Base-by-base conservation (phyloP, 2,888 invertebrate genomes). In the Diploptera punctata region DNA sequence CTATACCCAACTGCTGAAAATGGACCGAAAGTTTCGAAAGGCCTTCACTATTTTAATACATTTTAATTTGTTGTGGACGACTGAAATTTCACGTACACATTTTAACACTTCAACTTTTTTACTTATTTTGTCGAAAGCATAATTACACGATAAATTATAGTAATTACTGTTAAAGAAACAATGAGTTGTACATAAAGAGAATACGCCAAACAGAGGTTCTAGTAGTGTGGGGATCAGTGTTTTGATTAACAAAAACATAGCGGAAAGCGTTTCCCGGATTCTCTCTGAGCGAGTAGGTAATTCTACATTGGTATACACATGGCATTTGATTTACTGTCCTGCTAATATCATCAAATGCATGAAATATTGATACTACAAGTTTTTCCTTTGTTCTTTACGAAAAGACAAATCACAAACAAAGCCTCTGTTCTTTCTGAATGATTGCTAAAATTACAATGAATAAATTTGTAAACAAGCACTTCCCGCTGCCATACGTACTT, bases 261-360 rank as follows among this genome's bases (percentile, higher is more conserved):
- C 52, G 52, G 52, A 52, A 24, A 52, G 1, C 24, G 10, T 52
- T 13, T 21, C 24, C 38, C 38, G 38, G 13, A 9, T 13, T 24
- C 19, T 24, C 19, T 52, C 52, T 52, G 13, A 2, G 49, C 4
- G 19, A 18, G 49, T 19, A 21, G 19, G 19, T 18, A 9, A 21
- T 19, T 49, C 21, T 16, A 24, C 10, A 24, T 52, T 52, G 21
- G 52, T 24, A 21, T 13, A 16, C 29, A 13, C 16, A 4, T 10
- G 18, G 26, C 57, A 7, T 57, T 57, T 29, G 57, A 29, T 31
- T 57, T 57, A 57, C 26, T 57, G 57, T 57, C 57, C 4, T n/a
- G 57, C 18, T 57, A 57, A 57, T 16, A n/a, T 29, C 57, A 29
- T 29, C 21, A 57, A 26, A 16, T n/a, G 31, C 57, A n/a, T 57